phyloP scores from a whole-genome alignment of 2,797 vertebrate genomes.

The Coregonus sp. region DNA sequence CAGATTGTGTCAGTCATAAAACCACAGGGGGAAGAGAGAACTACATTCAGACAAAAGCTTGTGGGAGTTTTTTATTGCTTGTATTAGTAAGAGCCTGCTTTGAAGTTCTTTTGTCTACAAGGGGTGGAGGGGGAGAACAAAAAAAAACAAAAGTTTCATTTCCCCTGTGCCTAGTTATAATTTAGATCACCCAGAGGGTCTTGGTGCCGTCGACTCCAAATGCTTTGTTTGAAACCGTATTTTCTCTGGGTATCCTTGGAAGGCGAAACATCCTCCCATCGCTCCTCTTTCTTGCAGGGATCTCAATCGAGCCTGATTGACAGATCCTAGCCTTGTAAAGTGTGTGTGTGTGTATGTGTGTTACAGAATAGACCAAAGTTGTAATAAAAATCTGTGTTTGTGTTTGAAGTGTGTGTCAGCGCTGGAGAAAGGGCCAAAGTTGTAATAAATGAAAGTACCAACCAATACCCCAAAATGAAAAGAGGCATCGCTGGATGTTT shows the following conservation, averaged over 20 bases:
- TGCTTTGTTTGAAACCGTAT: conserved; percentile 63
- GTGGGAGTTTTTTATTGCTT: conserved; percentile 64
- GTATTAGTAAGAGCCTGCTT: conserved; percentile 65
- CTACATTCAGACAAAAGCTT: conserved; percentile 46
- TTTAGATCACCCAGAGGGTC: conserved; percentile 54
- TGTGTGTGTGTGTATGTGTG: neutral
- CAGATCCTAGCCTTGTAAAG: too few species aligned
- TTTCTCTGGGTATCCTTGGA: conserved; percentile 32
- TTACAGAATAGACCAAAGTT: neutral
- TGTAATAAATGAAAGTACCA: neutral
- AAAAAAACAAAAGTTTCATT: conserved; percentile 63
- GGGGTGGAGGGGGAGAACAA: conserved; percentile 25
- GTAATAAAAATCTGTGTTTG: neutral
- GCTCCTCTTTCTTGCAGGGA: conserved; percentile 21
- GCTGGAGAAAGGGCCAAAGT: neutral
- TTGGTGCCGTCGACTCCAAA: conserved; percentile 37
- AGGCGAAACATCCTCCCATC: neutral
- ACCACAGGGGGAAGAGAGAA: conserved; percentile 27
- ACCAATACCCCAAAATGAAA: neutral
- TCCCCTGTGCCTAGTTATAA: conserved; percentile 55
- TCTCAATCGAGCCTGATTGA: neutral
- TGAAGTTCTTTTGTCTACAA: conserved; percentile 63
- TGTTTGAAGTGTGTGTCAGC: neutral
- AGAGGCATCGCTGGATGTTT: conserved; percentile 2
- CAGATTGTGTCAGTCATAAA: conserved; percentile 53